phyloP scores from a whole-genome alignment of 2,797 vertebrate species.

The Tamandua tetradactyla region DNA sequence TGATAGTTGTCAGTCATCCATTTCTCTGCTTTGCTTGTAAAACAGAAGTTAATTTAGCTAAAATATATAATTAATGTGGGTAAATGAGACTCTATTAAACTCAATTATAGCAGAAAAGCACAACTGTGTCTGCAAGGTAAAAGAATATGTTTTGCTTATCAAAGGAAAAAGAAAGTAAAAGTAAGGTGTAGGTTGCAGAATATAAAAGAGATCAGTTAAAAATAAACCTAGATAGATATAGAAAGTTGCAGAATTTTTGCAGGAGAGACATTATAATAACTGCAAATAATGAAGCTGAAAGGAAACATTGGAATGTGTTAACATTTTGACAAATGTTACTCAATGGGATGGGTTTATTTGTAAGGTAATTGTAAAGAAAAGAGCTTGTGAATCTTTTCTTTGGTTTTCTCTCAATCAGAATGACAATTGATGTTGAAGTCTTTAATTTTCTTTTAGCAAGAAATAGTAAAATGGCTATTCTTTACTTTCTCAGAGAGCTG shows the following conservation, averaged over 20 bases:
- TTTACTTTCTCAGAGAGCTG: background rate
- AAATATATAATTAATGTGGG: background rate
- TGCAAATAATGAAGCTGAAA: constrained; percentile 40
- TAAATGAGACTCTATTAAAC: constrained; percentile 5
- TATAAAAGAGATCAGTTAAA: background rate
- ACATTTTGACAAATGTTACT: constrained; percentile 63
- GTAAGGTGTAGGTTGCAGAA: background rate
- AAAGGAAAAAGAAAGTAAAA: constrained; percentile 5
- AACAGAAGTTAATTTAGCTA: background rate
- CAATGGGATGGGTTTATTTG: constrained; percentile 14
- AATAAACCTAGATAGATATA: background rate
- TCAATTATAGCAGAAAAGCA: background rate
- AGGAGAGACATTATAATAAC: constrained; percentile 17
- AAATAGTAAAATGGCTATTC: background rate
- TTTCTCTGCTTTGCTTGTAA: background rate
- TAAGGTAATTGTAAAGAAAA: constrained; percentile 35
- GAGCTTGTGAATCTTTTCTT: constrained; percentile 1
- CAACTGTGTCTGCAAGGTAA: background rate
- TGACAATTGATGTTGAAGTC: constrained; percentile 23
- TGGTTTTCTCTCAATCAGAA: constrained; percentile 25
- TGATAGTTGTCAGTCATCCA: background rate
- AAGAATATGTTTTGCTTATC: background rate
- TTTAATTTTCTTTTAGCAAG: constrained; percentile 27
- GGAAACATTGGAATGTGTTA: constrained; percentile 36
- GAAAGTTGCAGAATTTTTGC: background rate